These are phyloP conservation scores for Eidolon helvum DNA, from an alignment of 2,113 vertebrate species.

Conservation along the genomic window DNA sequence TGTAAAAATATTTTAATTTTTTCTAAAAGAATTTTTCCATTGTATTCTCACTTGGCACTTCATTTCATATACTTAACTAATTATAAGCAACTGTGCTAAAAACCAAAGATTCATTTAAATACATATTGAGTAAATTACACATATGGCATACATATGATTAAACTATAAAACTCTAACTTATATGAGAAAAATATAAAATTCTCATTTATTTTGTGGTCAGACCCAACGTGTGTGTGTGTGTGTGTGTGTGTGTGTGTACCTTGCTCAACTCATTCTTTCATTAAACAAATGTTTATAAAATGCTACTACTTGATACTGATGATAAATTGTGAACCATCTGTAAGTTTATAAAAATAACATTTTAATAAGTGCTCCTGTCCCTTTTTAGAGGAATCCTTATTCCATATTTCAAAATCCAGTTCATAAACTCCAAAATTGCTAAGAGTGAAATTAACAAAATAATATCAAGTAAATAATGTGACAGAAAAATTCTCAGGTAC, in stretches of 20 bases:
- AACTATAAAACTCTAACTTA: constrained; percentile 11
- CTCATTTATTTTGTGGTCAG: constrained; percentile 34
- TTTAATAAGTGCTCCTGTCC: background rate
- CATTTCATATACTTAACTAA: constrained; percentile 10
- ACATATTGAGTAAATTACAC: background rate
- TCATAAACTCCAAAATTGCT: constrained; percentile 36
- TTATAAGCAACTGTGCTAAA: constrained; percentile 30
- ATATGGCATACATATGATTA: background rate
- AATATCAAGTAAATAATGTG: constrained; percentile 1
- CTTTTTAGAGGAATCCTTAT: background rate
- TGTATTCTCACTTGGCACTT: background rate
- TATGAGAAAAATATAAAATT: constrained; percentile 3
- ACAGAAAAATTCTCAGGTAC: background rate
- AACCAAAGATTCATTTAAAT: constrained; percentile 42
- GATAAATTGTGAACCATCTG: background rate
- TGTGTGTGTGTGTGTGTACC: background rate
- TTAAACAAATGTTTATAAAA: constrained; percentile 39
- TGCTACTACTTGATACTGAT: background rate
- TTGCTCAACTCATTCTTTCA: background rate
- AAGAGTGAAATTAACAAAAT: background rate
- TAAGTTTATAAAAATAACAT: constrained; percentile 15
- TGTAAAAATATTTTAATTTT: background rate
- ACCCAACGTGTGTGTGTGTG: background rate
- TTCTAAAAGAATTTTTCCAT: background rate
- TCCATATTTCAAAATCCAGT: constrained; percentile 15